A percentile compares a stretch with the other conserved stretches of the same genome.
Evolutionary conservation across 1,140 invertebrate genomes (phyloP).

Genomic region (Dinothrombium tinctorium): DNA sequence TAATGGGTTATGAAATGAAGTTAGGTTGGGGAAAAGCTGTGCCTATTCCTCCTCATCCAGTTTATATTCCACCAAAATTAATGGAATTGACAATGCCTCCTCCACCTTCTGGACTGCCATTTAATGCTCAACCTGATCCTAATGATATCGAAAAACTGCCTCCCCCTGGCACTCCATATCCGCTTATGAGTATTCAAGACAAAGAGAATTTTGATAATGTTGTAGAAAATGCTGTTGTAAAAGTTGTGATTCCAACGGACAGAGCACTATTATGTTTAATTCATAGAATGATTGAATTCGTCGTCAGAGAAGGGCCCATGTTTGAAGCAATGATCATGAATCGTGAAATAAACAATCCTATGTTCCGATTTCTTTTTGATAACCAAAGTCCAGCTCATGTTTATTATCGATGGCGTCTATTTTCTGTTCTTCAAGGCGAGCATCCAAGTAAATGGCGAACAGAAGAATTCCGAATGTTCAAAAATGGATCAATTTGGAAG

Average conservation of each 20-base stretch:
- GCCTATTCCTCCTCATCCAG: slow-evolving; percentile 64
- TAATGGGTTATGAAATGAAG: slow-evolving; percentile 55
- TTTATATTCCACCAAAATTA: slow-evolving; percentile 83
- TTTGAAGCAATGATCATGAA: slow-evolving; percentile 99
- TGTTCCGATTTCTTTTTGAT: slow-evolving; percentile 93
- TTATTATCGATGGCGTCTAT: slow-evolving; percentile 97
- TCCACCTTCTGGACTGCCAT: slow-evolving; percentile 80
- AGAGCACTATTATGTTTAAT: slow-evolving; percentile 73
- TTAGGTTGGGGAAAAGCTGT: slow-evolving; percentile 82
- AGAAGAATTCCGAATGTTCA: slow-evolving; percentile 94
- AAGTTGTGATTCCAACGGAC: slow-evolving; percentile 95
- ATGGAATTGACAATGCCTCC: slow-evolving; percentile 72
- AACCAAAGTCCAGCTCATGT: slow-evolving; percentile 91
- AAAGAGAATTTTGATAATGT: slow-evolving; percentile 48
- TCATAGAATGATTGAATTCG: slow-evolving; percentile 97
- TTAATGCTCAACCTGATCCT: slow-evolving; percentile 72
- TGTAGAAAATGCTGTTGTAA: slow-evolving; percentile 69
- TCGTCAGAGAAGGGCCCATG: slow-evolving; percentile 92
- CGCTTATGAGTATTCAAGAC: slow-evolving; percentile 22
- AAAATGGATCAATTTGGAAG: slow-evolving; percentile 78
- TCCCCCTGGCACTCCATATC: slow-evolving; percentile 18
- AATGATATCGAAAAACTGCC: slow-evolving; percentile 21
- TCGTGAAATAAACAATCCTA: slow-evolving; percentile 82
- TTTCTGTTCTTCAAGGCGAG: slow-evolving; percentile 87
- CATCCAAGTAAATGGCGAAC: slow-evolving; percentile 69